Evolutionary conservation across 2,797 vertebrate species (phyloP), one percentile per base, ranked within the genome.

Genomic region (Aphelocoma californica): DNA sequence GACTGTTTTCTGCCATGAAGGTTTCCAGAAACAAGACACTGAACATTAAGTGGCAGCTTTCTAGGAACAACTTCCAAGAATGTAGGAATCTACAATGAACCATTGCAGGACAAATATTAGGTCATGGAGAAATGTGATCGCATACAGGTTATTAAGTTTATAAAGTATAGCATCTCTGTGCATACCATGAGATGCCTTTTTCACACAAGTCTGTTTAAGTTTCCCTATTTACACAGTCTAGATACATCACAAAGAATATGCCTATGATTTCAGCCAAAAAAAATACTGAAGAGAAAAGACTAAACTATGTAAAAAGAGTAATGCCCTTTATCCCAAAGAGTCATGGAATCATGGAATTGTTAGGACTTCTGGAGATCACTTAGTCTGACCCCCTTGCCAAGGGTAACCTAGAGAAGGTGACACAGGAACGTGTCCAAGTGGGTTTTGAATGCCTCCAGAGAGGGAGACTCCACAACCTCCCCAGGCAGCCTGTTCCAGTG

Each of bases 381-480:
- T n/a, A 45, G 14, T 45, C 5, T 24, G 15, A n/a, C 4, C 4
- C 9, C 6, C 29, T 38, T 45, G 38, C 19, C n/a, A 45, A 29
- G 16, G 9, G 24, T 21, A 28, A 51, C 16, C 6, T 29, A 53
- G 6, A 66, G 45, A 12, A 28, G 16, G 28, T 18, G n/a, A n/a
- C 13, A 17, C 12, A 51, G 4, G 28, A 51, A 51, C 0, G 0
- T 0, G 0, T 24, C 12, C 29, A 32, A 7, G 23, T n/a, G 18
- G 10, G 3, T 65, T 85, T 58, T 51, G 38, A 57, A 6, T 44
- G 7, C 18, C n/a, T 13, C 23, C 32, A 45, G 6, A 44, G 6
- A 44, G 3, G 12, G 8, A 32, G 16, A 50, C 1, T 20, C 44
- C 11, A 6, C 28, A 36, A 3, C 5, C 23, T 50, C 19, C 8